These are phyloP conservation scores for Triplophysa yarkandensis DNA, from an alignment of 2,797 vertebrate species.

Conservation along the genomic window DNA sequence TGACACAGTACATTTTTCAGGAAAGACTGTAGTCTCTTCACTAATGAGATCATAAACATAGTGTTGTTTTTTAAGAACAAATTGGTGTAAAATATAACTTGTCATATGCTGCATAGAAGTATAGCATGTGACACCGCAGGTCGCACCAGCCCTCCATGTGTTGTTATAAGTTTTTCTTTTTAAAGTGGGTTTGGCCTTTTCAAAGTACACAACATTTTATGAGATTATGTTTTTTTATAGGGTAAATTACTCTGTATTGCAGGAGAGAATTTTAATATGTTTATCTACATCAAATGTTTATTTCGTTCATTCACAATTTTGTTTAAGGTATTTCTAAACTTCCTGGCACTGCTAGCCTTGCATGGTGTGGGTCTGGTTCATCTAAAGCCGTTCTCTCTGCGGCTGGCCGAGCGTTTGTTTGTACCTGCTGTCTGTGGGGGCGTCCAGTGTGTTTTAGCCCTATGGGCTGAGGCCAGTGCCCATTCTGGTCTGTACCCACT, in stretches of 20 bases:
- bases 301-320: neutral
- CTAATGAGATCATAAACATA: neutral
- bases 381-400: constrained; percentile 66
- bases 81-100: neutral
- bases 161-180: neutral
- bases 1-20: no score
- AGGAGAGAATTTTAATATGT: neutral
- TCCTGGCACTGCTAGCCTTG: constrained; percentile 68
- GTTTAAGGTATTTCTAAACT: constrained; percentile 71
- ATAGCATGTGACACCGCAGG: neutral
- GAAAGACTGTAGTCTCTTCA: no score
- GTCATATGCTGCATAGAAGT: neutral
- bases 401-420: constrained; percentile 71
- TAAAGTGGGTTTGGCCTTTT: neutral
- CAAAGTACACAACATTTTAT: neutral
- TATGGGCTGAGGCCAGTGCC: constrained; percentile 68
- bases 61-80: neutral
- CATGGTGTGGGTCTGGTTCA: constrained; percentile 62
- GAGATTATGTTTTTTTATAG: neutral
- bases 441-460: constrained; percentile 64
- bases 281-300: neutral
- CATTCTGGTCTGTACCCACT: constrained; percentile 64
- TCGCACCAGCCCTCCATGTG: neutral
- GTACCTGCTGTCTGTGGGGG: constrained; percentile 74
- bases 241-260: neutral